phyloP scores from a whole-genome alignment of 2,888 invertebrate species.

The Diplazon laetatorius region DNA sequence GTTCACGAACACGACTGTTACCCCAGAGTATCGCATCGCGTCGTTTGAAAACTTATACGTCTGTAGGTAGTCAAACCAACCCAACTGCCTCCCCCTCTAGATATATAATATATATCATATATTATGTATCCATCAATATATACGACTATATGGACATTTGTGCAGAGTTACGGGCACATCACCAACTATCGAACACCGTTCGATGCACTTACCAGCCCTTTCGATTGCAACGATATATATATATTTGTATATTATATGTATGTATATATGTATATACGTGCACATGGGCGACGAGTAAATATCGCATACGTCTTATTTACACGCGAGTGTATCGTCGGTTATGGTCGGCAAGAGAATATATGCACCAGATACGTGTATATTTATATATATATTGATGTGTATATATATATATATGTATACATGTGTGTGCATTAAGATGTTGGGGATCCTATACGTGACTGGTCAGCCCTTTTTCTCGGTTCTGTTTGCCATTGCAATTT shows the following conservation, averaged over 20 bases:
- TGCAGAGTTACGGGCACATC: constrained; percentile 9
- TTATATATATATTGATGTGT: too few relatives aligned
- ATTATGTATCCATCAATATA: background rate
- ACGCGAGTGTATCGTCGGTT: constrained; percentile 39
- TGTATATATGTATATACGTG: background rate
- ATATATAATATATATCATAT: background rate
- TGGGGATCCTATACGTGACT: constrained; percentile 40
- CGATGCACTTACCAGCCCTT: constrained; percentile 19
- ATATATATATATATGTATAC: too few relatives aligned
- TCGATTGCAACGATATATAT: background rate
- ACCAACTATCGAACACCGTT: constrained; percentile 22
- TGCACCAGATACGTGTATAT: constrained; percentile 7
- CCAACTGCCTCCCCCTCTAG: too few relatives aligned
- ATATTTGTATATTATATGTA: constrained; percentile 3
- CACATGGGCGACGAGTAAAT: background rate
- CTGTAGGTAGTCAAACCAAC: constrained; percentile 13
- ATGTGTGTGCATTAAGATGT: too few relatives aligned
- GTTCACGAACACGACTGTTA: constrained; percentile 40
- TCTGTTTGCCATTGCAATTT: background rate
- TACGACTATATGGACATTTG: background rate
- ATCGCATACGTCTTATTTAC: constrained; percentile 47
- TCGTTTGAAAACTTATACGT: constrained; percentile 23
- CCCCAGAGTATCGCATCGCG: constrained; percentile 29
- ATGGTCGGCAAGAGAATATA: constrained; percentile 42
- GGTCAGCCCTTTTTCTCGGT: constrained; percentile 11